Percentiles rank a stretch among this genome's conserved stretches.
These are phyloP conservation scores for Agriopis aurantiaria DNA, from an alignment of 2,888 invertebrate genomes.

Conservation along the genomic window DNA sequence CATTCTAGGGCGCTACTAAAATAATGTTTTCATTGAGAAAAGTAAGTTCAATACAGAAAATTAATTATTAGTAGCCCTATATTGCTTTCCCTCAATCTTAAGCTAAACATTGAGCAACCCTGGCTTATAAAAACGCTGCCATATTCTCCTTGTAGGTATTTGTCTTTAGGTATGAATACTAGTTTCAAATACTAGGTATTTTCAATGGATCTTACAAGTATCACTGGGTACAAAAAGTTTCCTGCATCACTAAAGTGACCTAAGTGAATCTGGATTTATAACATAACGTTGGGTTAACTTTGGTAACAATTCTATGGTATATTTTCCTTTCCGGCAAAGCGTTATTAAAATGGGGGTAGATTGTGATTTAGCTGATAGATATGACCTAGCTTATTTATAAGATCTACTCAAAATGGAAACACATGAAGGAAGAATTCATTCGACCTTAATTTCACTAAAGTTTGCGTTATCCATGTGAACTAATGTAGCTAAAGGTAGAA, in stretches of 20 bases:
- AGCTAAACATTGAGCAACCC: constrained; percentile 83
- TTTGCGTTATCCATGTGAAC: background rate
- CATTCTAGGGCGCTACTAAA: constrained; percentile 69
- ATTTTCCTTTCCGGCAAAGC: background rate
- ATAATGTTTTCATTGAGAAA: constrained; percentile 67
- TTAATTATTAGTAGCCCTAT: constrained; percentile 68
- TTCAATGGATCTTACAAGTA: constrained; percentile 9
- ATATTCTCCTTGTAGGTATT: constrained; percentile 29
- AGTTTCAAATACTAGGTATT: constrained; percentile 9
- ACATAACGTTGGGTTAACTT: constrained; percentile 5
- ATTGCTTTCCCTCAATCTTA: constrained; percentile 80
- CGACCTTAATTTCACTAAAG: constrained; percentile 10
- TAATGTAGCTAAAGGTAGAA: background rate
- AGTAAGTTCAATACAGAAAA: constrained; percentile 70
- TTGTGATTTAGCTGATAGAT: constrained; percentile 7
- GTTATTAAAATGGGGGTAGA: constrained; percentile 4
- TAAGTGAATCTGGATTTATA: constrained; percentile 7
- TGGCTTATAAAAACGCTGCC: constrained; percentile 55
- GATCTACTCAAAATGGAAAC: constrained; percentile 60
- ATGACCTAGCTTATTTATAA: constrained; percentile 34
- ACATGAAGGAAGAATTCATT: constrained; percentile 50
- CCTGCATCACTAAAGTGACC: background rate
- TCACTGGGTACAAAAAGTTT: constrained; percentile 9
- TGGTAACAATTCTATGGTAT: constrained; percentile 18
- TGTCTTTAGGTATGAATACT: constrained; percentile 29